Percentiles rank a stretch among this genome's conserved stretches.
Evolutionary conservation across 2,113 vertebrate genomes (phyloP).

Genomic region (Microtus richardsoni): DNA sequence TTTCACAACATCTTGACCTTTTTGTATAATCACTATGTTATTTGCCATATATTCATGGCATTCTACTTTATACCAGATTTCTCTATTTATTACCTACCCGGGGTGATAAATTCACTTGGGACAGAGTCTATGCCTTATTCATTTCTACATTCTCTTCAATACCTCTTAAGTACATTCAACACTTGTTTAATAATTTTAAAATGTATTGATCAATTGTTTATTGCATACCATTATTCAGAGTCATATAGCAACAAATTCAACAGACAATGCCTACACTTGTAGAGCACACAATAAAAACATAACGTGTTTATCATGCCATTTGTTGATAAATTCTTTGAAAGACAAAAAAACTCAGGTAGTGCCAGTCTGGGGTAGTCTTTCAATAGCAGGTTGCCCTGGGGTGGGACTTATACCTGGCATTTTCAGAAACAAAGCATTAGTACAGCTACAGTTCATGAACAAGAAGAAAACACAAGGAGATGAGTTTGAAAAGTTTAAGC

Average conservation of each 20-base stretch:
- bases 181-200: neutral
- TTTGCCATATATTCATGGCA: slow-evolving; percentile 2
- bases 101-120: slow-evolving; percentile 11
- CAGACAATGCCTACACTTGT: neutral
- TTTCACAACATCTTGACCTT: slow-evolving; percentile 21
- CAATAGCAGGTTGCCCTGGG: neutral
- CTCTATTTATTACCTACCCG: neutral
- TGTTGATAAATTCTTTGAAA: slow-evolving; percentile 27
- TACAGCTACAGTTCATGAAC: neutral
- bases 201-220: neutral
- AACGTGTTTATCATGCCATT: neutral
- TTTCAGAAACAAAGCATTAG: slow-evolving; percentile 29
- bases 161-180: neutral
- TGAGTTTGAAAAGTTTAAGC: neutral
- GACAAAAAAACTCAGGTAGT: neutral
- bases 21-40: neutral
- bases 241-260: neutral
- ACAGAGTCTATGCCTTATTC: neutral
- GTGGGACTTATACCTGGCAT: neutral
- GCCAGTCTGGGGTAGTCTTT: neutral
- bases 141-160: slow-evolving; percentile 2
- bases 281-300: neutral
- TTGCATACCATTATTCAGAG: neutral
- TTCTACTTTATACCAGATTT: slow-evolving; percentile 26
- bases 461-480: neutral